Evolutionary conservation across 2,888 invertebrate genomes (phyloP).

Genomic region (Hypomecis punctinalis): DNA sequence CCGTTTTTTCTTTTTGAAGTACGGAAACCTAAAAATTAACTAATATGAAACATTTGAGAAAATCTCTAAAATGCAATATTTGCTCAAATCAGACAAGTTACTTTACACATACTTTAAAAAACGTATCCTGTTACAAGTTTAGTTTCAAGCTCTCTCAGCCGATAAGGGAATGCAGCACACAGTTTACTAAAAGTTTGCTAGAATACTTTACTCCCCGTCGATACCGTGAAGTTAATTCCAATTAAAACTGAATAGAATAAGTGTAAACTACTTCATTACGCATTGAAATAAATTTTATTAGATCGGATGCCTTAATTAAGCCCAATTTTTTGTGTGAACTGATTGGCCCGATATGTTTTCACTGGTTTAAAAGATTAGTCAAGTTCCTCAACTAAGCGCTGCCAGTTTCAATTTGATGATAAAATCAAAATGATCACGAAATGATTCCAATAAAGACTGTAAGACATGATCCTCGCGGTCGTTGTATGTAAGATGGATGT

Average conservation of each 20-base stretch:
- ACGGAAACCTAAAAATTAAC: too few species aligned
- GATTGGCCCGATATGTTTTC: conserved; percentile 27
- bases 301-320: conserved; percentile 39
- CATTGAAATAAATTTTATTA: conserved; percentile 35
- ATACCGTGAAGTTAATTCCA: conserved; percentile 31
- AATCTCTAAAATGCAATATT: conserved; percentile 38
- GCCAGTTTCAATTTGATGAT: conserved; percentile 18
- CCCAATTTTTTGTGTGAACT: conserved; percentile 32
- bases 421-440: conserved; percentile 18
- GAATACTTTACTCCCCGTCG: conserved; percentile 36
- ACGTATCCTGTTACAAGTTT: conserved; percentile 36
- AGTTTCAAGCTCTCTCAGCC: conserved; percentile 32
- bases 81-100: conserved; percentile 30
- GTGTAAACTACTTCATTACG: conserved; percentile 42
- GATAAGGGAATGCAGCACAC: conserved; percentile 37
- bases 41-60: conserved; percentile 26
- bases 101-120: conserved; percentile 35
- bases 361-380: conserved; percentile 7
- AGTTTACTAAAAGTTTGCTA: too few species aligned
- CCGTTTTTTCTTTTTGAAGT: too few species aligned
- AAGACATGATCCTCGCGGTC: conserved; percentile 22
- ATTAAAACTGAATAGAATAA: conserved; percentile 37
- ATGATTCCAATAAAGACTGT: conserved; percentile 24
- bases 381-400: background rate
- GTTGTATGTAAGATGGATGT: background rate